A percentile compares a stretch with the other conserved stretches of the same genome.
Evolutionary conservation across 2,888 invertebrate species (phyloP).

Genomic region (Tyria jacobaeae): DNA sequence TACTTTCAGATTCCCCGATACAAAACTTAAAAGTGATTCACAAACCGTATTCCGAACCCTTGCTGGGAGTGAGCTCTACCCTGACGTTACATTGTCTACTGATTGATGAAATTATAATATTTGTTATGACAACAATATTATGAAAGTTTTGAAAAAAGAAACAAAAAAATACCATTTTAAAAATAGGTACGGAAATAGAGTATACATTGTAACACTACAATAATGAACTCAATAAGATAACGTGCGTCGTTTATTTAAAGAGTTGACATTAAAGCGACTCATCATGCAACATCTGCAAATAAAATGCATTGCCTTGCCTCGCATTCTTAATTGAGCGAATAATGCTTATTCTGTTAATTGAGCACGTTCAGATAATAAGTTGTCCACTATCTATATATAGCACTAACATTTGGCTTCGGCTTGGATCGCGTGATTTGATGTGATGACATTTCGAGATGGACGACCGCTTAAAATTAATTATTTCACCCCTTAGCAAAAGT

Average conservation of each 20-base stretch:
- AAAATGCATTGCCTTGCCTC: slow-evolving; percentile 6
- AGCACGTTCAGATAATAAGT: slow-evolving; percentile 27
- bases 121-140: too few relatives aligned
- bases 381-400: not conserved
- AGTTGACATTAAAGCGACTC: slow-evolving; percentile 8
- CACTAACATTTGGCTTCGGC: not conserved
- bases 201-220: not conserved
- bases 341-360: slow-evolving; percentile 30
- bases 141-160: not conserved
- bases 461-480: not conserved
- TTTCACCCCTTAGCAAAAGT: too few relatives aligned
- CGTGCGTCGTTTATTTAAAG: slow-evolving; percentile 13
- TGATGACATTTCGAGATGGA: not conserved
- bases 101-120: too few relatives aligned
- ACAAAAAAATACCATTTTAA: not conserved
- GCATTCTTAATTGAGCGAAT: slow-evolving; percentile 5
- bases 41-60: too few relatives aligned
- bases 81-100: too few relatives aligned
- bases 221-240: slow-evolving; percentile 6
- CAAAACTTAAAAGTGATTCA: too few relatives aligned
- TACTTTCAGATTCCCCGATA: too few relatives aligned
- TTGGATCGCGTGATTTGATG: not conserved
- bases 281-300: slow-evolving; percentile 8
- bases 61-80: too few relatives aligned
- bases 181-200: not conserved